These are phyloP conservation scores for Napeogenes sylphis DNA, from an alignment of 2,888 invertebrate species.

Conservation along the genomic window DNA sequence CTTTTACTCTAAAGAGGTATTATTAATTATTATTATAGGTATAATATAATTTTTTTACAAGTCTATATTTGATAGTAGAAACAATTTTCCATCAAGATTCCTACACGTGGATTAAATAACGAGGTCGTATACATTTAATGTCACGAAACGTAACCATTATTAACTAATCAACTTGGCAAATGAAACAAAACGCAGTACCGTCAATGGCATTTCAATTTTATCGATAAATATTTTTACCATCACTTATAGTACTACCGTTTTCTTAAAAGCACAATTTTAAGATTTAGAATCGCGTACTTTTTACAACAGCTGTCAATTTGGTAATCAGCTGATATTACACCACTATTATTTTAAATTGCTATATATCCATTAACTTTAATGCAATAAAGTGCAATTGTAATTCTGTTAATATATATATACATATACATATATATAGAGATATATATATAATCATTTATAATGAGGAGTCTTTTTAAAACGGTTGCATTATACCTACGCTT, in stretches of 20 bases:
- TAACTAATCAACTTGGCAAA: slow-evolving; percentile 20
- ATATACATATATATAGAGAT: too few species aligned
- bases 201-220: slow-evolving; percentile 6
- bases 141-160: slow-evolving; percentile 15
- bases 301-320: slow-evolving; percentile 28
- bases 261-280: slow-evolving; percentile 15
- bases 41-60: too few species aligned
- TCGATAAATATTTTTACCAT: slow-evolving; percentile 11
- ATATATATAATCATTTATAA: too few species aligned
- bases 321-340: slow-evolving; percentile 24
- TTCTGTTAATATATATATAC: not conserved
- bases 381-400: not conserved
- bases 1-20: too few species aligned
- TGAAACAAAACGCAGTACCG: slow-evolving; percentile 8
- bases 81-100: slow-evolving; percentile 5
- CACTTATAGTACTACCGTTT: not conserved
- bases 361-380: not conserved
- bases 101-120: slow-evolving; percentile 17
- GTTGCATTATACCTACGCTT: slow-evolving; percentile 35
- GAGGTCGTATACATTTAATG: slow-evolving; percentile 15
- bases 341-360: not conserved
- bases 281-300: slow-evolving; percentile 23
- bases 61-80: too few species aligned
- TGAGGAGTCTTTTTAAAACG: slow-evolving; percentile 32
- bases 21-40: too few species aligned